phyloP scores from a whole-genome alignment of 2,888 invertebrate genomes.

The Thereva unica region DNA sequence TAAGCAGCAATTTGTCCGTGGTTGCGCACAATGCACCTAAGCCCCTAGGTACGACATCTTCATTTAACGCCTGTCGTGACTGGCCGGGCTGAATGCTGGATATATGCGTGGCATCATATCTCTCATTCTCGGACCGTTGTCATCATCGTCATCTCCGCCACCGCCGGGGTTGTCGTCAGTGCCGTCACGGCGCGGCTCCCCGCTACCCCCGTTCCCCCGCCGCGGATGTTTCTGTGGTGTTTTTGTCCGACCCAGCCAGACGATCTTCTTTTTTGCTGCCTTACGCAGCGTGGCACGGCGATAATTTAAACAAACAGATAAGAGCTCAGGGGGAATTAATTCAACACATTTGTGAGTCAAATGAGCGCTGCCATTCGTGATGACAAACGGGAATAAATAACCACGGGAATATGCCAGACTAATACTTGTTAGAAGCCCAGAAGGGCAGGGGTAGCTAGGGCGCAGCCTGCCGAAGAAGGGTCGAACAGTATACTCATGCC shows the following conservation, averaged over 20 bases:
- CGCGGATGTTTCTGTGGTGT: no score
- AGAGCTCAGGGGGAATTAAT: constrained; percentile 41
- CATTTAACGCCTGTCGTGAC: constrained; percentile 8
- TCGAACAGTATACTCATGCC: not conserved
- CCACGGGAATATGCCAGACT: constrained; percentile 26
- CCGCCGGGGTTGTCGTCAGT: constrained; percentile 10
- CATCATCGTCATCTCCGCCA: constrained; percentile 26
- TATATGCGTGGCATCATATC: constrained; percentile 10
- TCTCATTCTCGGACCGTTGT: constrained; percentile 24
- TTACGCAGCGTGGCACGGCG: constrained; percentile 7
- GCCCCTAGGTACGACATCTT: constrained; percentile 17
- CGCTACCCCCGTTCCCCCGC: not conserved
- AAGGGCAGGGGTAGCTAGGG: constrained; percentile 4
- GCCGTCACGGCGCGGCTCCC: constrained; percentile 13
- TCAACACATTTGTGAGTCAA: constrained; percentile 42
- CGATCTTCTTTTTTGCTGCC: no score
- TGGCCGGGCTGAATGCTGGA: not conserved
- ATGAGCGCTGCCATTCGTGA: constrained; percentile 42
- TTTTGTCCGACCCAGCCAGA: no score
- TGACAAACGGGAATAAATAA: constrained; percentile 42
- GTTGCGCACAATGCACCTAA: not conserved
- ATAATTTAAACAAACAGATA: constrained; percentile 42
- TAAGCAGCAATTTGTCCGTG: constrained; percentile 28
- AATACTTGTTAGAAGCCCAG: constrained; percentile 29
- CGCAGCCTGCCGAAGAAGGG: not conserved